phyloP scores from a whole-genome alignment of 2,888 invertebrate species.

The Ceratothoa steindachneri region DNA sequence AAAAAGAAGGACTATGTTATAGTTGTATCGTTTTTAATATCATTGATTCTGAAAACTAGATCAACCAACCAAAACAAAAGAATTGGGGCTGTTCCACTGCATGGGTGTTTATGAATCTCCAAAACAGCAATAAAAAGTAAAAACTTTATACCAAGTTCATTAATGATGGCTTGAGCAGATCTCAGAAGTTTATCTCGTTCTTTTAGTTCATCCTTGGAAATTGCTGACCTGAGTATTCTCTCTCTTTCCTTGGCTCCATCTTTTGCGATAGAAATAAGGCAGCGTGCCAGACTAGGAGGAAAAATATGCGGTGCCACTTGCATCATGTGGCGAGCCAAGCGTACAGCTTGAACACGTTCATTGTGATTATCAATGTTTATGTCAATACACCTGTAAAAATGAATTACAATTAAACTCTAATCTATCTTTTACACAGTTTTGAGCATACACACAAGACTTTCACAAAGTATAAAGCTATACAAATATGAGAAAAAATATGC shows the following conservation, averaged over 20 bases:
- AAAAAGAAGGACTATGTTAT: constrained; percentile 23
- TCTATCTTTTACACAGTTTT: no score
- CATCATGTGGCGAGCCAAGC: constrained; percentile 71
- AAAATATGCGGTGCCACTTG: constrained; percentile 65
- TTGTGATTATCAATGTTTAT: constrained; percentile 72
- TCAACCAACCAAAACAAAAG: no score
- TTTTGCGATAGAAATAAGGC: constrained; percentile 75
- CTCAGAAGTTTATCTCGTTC: constrained; percentile 78
- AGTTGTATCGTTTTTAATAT: no score
- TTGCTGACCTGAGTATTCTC: constrained; percentile 73
- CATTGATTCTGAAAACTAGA: no score
- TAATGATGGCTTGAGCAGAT: constrained; percentile 78
- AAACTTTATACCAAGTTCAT: constrained; percentile 74
- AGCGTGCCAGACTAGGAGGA: constrained; percentile 71
- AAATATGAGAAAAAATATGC: no score
- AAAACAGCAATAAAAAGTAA: no score
- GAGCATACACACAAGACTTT: no score
- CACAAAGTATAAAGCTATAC: no score
- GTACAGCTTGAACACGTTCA: constrained; percentile 84
- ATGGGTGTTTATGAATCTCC: no score
- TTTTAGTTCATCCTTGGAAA: constrained; percentile 72
- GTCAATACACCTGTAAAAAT: constrained; percentile 76
- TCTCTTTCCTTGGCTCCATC: constrained; percentile 76
- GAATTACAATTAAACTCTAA: no score
- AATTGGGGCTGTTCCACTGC: no score